These are phyloP conservation scores for Stenolophus ochropezus DNA, from an alignment of 2,888 invertebrate genomes.

Conservation along the genomic window DNA sequence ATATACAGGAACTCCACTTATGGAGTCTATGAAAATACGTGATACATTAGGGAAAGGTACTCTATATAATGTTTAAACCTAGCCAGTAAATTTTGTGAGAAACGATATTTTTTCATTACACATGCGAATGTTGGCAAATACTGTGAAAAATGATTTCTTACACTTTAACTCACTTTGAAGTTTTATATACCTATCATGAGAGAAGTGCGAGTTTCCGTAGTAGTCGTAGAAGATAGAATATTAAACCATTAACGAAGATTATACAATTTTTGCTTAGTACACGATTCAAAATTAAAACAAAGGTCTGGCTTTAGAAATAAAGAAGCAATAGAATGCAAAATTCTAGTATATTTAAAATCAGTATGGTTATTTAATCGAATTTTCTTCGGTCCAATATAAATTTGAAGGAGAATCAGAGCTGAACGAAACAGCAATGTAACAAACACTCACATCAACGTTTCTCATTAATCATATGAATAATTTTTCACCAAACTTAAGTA, in stretches of 20 bases:
- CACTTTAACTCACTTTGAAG: neutral
- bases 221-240: neutral
- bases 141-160: no score
- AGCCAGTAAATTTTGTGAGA: no score
- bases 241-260: neutral
- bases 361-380: neutral
- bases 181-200: neutral
- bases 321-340: no score
- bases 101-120: no score
- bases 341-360: neutral
- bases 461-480: conserved; percentile 25
- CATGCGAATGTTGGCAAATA: no score
- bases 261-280: neutral
- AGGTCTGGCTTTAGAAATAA: no score
- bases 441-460: conserved; percentile 5
- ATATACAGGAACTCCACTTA: no score
- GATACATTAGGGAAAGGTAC: no score
- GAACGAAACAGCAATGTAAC: neutral
- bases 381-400: neutral
- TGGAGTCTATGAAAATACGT: no score
- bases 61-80: no score
- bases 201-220: no score
- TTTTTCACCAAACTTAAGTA: conserved; percentile 29
- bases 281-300: no score
- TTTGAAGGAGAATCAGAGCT: conserved; percentile 4